Evolutionary conservation across 64 coral and sea anemone species (phyloP).

Genomic region (Cladopsammia gracilis): DNA sequence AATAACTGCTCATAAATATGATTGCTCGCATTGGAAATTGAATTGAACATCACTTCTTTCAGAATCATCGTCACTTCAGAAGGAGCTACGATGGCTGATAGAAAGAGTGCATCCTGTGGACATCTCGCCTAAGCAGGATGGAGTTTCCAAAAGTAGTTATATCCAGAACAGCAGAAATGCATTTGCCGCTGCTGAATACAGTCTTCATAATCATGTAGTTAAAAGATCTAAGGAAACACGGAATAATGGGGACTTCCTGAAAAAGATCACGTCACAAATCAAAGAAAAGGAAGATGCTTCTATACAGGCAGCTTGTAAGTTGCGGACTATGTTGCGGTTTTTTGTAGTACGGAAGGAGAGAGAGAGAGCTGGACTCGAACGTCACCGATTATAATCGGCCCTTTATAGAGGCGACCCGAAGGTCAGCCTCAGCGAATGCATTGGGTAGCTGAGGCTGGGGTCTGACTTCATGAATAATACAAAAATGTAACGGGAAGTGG

Average conservation of each 20-base stretch:
- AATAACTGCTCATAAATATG: neutral
- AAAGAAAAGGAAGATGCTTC: slow-evolving; percentile 70
- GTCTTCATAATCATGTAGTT: neutral
- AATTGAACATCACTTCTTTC: neutral
- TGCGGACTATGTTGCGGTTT: neutral
- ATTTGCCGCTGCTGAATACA: neutral
- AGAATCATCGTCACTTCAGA: neutral
- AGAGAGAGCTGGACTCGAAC: too few relatives aligned
- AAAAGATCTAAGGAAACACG: neutral
- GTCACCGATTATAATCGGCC: too few relatives aligned
- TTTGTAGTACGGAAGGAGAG: too few relatives aligned
- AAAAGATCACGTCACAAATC: slow-evolving; percentile 24
- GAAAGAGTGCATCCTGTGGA: slow-evolving; percentile 2
- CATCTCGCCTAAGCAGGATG: neutral
- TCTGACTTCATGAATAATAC: too few relatives aligned
- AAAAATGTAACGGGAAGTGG: too few relatives aligned
- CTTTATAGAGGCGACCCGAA: too few relatives aligned
- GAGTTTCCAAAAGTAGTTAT: neutral
- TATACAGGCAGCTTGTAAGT: slow-evolving; percentile 15
- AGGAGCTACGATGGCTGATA: slow-evolving; percentile 20
- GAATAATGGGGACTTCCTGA: neutral
- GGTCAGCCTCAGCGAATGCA: too few relatives aligned
- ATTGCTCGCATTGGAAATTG: neutral
- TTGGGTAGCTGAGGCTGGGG: too few relatives aligned
- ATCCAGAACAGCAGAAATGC: neutral